Conservation (phyloP, 2,888 invertebrate species). For the Sicus ferrugineus region DNA sequence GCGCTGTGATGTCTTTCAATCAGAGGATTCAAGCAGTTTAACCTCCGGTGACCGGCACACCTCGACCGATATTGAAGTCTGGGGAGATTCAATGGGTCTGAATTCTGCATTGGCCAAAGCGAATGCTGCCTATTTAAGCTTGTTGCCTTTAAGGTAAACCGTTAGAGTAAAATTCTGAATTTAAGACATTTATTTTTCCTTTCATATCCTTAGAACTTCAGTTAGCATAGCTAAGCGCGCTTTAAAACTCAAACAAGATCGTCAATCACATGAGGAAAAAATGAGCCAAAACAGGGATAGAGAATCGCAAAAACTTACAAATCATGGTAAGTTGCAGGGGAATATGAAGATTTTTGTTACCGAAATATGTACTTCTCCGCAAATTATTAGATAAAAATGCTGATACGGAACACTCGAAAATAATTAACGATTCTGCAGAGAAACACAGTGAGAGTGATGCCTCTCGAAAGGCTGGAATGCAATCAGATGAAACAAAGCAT, state of each 20-base stretch:
- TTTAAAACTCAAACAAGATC: conserved; percentile 62
- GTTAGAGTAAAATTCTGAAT: background rate
- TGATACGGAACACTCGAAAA: conserved; percentile 27
- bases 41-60: conserved; percentile 72
- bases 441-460: conserved; percentile 11
- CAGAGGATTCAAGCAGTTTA: conserved; percentile 71
- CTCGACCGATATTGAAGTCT: conserved; percentile 83
- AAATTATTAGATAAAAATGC: background rate
- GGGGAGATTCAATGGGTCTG: conserved; percentile 75
- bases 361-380: background rate
- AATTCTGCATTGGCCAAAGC: conserved; percentile 66
- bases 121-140: conserved; percentile 63
- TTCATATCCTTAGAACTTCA: conserved; percentile 53
- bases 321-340: conserved; percentile 41
- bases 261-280: conserved; percentile 62
- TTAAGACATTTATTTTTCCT: background rate
- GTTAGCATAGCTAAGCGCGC: conserved; percentile 59
- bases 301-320: conserved; percentile 46
- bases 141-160: conserved; percentile 57
- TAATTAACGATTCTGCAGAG: conserved; percentile 28
- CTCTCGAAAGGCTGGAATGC: conserved; percentile 25
- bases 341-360: background rate
- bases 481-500: conserved; percentile 30
- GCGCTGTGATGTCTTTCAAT: conserved; percentile 88
- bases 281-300: conserved; percentile 55